Conservation (phyloP, 2,797 vertebrate genomes). For the Acanthiza pusilla region DNA sequence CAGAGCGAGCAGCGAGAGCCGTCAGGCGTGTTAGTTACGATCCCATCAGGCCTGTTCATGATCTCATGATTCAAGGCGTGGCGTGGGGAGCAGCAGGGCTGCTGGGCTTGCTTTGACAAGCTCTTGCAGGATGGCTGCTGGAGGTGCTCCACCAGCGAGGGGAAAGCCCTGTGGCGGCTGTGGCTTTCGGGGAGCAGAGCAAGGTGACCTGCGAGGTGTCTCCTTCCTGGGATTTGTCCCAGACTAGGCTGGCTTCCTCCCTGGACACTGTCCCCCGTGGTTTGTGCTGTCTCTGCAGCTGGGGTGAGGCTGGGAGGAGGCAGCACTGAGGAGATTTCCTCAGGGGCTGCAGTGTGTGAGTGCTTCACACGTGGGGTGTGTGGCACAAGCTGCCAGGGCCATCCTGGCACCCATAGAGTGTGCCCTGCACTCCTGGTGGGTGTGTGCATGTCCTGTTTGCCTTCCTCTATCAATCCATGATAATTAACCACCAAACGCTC, state of each 20-base stretch:
- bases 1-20: not conserved
- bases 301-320: not conserved
- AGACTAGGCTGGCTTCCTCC: not conserved
- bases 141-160: fast-evolving
- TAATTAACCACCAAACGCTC: not conserved
- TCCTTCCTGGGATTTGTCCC: not conserved
- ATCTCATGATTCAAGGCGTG: not conserved
- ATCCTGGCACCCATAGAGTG: not conserved
- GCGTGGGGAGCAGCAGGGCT: not conserved
- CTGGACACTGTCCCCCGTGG: not conserved
- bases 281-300: not conserved
- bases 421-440: fast-evolving
- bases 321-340: not conserved
- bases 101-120: not conserved
- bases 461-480: fast-evolving
- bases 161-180: fast-evolving
- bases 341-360: not conserved
- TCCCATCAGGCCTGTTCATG: not conserved
- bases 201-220: not conserved
- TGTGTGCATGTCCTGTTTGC: not conserved
- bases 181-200: not conserved
- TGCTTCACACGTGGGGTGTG: fast-evolving
- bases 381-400: not conserved
- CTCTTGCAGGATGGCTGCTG: not conserved
- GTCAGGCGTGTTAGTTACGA: not conserved